Base-by-base conservation (phyloP, 2,888 invertebrate species). In the Conchocele bisecta region DNA sequence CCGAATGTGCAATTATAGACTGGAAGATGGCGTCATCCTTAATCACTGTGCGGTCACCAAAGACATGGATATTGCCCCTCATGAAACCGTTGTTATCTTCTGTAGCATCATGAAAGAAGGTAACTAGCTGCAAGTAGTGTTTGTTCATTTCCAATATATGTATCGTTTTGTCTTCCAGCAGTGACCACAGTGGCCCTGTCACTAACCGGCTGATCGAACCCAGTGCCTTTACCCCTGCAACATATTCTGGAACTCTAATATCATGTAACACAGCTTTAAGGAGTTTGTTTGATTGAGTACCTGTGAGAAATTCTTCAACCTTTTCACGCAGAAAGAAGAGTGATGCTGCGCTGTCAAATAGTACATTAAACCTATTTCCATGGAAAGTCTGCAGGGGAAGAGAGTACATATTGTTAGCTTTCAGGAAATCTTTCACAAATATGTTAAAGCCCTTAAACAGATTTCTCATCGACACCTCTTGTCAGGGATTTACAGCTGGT, bases 301-400 rank as follows among this genome's bases (percentile, higher is more conserved):
- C 53, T 2, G 50, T 33, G 20, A 64, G 51, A 46, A 69, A 79
- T n/a, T 59, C 57, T 35, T n/a, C n/a, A 15, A 76, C 68, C 28
- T 70, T 28, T n/a, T 57, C 44, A 20, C 41, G 37, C 9, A 76
- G 59, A 31, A 60, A 78, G 39, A 48, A 78, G 3, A 81, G 48
- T 9, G 20, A 42, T 6, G 60, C 64, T 15, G 74, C 46, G 51
- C 50, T 64, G 17, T 53, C 50, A 68, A 81, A 77, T 35, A 75
- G 26, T 29, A 80, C 65, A 37, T 75, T 80, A 28, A 80, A 80
- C 9, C 75, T 37, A 44, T 80, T 81, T 13, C 75, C 75, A 31
- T 61, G 60, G 35, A 75, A 81, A 28, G 41, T 44, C 37, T 61
- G 42, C 9, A 74, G 24, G 24, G 73, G 70, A 7, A 71, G n/a